A percentile compares a stretch with the other conserved stretches of the same genome.
Evolutionary conservation across 2,113 vertebrate species (phyloP).

Genomic region (Kryptolebias marmoratus): DNA sequence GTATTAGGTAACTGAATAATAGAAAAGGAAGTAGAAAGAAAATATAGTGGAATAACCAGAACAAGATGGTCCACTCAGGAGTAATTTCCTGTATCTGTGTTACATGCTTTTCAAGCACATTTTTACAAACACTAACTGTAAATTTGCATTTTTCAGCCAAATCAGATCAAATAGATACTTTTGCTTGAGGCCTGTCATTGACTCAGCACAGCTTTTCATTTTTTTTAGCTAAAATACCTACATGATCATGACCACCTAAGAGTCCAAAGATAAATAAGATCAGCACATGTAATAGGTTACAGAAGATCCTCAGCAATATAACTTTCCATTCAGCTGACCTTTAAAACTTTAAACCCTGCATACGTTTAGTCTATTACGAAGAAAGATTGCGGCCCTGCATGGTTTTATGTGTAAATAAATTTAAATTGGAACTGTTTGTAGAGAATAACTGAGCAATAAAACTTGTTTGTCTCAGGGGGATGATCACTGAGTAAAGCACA

Average conservation of each 20-base stretch:
- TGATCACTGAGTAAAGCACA: slow-evolving; percentile 29
- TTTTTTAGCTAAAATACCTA: too few relatives aligned
- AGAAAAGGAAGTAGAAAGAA: slow-evolving; percentile 10
- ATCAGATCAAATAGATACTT: not conserved
- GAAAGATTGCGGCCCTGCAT: not conserved
- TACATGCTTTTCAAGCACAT: not conserved
- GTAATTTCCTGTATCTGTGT: not conserved
- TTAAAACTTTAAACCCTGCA: not conserved
- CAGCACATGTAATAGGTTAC: not conserved
- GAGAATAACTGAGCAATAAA: slow-evolving; percentile 6
- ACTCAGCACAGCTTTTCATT: not conserved
- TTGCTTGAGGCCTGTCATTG: not conserved
- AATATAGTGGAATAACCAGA: not conserved
- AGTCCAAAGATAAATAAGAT: not conserved
- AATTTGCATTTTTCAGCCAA: not conserved
- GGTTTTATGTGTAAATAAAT: slow-evolving; percentile 1
- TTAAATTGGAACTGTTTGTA: slow-evolving; percentile 6
- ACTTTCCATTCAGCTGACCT: not conserved
- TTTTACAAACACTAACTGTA: not conserved
- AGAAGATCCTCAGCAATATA: not conserved
- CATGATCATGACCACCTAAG: too few relatives aligned
- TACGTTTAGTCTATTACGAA: not conserved
- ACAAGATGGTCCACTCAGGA: not conserved
- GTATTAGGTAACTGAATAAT: not conserved
- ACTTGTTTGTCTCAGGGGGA: slow-evolving; percentile 9